These are phyloP conservation scores for Andrena haemorrhoa DNA, from an alignment of 2,888 invertebrate genomes.

Conservation along the genomic window DNA sequence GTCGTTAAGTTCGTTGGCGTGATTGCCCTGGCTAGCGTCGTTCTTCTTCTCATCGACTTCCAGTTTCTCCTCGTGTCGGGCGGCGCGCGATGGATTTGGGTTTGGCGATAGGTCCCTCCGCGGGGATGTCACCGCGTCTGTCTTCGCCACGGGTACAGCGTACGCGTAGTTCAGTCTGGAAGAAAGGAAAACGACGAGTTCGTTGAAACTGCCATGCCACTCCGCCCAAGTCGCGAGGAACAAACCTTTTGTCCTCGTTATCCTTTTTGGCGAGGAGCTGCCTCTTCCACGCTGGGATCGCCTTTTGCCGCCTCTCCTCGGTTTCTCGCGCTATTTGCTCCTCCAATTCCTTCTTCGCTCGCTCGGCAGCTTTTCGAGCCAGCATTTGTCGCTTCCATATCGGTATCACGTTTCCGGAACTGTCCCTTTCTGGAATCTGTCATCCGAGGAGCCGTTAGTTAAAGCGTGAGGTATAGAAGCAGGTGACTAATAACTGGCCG, in stretches of 20 bases:
- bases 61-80: conserved; percentile 23
- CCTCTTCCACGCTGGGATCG: conserved; percentile 97
- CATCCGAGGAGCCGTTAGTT: neutral
- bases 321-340: conserved; percentile 94
- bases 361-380: conserved; percentile 97
- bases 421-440: conserved; percentile 95
- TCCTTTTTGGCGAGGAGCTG: conserved; percentile 94
- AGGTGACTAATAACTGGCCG: neutral
- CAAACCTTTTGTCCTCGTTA: conserved; percentile 91
- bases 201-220: neutral
- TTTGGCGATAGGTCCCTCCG: conserved; percentile 27
- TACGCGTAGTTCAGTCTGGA: conserved; percentile 25
- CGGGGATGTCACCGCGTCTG: neutral
- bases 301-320: conserved; percentile 92
- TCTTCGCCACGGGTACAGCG: conserved; percentile 4
- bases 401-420: conserved; percentile 95
- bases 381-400: conserved; percentile 98
- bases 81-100: neutral
- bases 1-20: neutral
- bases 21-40: conserved; percentile 8
- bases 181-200: neutral
- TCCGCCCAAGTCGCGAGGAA: neutral
- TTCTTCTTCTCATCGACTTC: conserved; percentile 39
- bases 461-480: neutral
- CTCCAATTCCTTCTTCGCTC: conserved; percentile 95